These are phyloP conservation scores for Candoia aspera DNA, from an alignment of 2,113 vertebrate genomes.

Conservation along the genomic window DNA sequence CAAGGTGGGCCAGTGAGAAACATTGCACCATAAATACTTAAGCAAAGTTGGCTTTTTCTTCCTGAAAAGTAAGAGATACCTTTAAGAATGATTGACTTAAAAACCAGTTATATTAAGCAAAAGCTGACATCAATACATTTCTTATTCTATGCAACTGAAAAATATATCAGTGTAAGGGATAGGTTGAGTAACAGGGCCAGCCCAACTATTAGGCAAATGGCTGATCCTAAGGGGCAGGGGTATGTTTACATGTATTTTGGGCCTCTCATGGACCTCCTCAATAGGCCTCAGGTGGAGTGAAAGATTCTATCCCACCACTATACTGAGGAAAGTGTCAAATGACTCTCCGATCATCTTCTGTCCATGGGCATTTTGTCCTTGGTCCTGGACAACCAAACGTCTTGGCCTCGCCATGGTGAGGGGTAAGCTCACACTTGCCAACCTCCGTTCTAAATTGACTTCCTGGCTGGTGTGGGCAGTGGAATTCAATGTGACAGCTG, in stretches of 20 bases:
- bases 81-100: neutral
- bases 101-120: neutral
- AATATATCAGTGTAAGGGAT: neutral
- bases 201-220: neutral
- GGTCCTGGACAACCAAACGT: neutral
- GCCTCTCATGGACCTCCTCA: neutral
- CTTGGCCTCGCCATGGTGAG: neutral
- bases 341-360: neutral
- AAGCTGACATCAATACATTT: neutral
- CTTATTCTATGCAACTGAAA: neutral
- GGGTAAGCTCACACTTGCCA: neutral
- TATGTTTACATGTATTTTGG: neutral
- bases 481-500: conserved; percentile 24
- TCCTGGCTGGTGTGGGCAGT: conserved; percentile 2
- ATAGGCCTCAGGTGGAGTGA: neutral
- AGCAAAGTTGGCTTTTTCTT: neutral
- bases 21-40: neutral
- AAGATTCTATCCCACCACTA: neutral
- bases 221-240: neutral
- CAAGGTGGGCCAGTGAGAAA: no score
- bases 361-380: neutral
- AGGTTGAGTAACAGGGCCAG: neutral
- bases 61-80: neutral
- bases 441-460: neutral
- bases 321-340: neutral